Percentiles rank a stretch among this genome's conserved stretches.
Evolutionary conservation across 2,797 vertebrate genomes (phyloP).

Genomic region (Malacoctenus gilli): DNA sequence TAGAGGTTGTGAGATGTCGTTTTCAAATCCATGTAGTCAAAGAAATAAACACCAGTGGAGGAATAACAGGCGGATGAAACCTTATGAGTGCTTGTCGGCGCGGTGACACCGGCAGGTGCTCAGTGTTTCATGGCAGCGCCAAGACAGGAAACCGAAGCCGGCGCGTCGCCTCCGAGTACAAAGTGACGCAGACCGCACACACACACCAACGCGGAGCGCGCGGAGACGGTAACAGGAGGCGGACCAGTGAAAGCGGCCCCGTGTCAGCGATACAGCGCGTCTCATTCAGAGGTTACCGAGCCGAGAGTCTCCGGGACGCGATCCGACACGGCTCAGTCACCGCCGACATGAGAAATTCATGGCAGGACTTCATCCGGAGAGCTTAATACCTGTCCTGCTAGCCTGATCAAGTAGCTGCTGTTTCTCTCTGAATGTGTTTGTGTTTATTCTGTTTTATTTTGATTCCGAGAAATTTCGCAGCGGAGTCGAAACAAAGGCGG

Average conservation of each 20-base stretch:
- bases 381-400: too few species aligned
- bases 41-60: neutral
- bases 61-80: neutral
- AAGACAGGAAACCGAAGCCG: conserved; percentile 66
- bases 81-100: conserved; percentile 12
- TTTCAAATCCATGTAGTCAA: too few species aligned
- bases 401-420: too few species aligned
- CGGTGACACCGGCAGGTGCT: conserved; percentile 39
- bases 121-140: conserved; percentile 27
- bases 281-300: conserved; percentile 56
- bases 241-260: conserved; percentile 64
- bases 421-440: neutral
- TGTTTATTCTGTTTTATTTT: neutral
- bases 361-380: conserved; percentile 1
- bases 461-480: too few species aligned
- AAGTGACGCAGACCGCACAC: conserved; percentile 31
- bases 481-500: conserved; percentile 1
- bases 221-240: conserved; percentile 66
- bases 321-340: conserved; percentile 46
- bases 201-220: conserved; percentile 32
- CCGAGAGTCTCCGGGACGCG: conserved; percentile 41
- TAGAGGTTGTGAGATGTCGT: too few species aligned
- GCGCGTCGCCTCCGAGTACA: conserved; percentile 28
- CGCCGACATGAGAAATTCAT: conserved; percentile 63
- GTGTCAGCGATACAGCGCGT: conserved; percentile 65